Conservation (phyloP, 2,113 vertebrate species). For the Gallinago paraguaiae region DNA sequence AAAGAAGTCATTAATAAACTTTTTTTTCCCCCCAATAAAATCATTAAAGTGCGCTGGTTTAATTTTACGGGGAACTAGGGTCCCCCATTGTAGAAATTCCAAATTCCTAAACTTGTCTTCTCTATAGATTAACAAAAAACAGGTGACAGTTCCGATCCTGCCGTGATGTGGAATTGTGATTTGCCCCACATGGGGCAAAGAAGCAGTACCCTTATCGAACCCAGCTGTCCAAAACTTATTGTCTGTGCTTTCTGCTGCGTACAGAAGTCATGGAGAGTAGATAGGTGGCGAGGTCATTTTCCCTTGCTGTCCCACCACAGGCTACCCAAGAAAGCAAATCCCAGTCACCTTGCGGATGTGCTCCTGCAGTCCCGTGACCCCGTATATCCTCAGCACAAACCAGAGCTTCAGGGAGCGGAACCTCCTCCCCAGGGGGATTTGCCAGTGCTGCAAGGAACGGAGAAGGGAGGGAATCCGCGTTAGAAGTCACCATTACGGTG, state of each 20-base stretch:
- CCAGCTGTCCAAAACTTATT: neutral
- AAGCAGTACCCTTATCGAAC: neutral
- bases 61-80: neutral
- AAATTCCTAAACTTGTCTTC: neutral
- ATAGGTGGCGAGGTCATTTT: neutral
- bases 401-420: constrained; percentile 97
- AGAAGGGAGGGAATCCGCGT: neutral
- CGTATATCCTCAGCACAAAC: constrained; percentile 94
- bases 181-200: neutral
- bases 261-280: neutral
- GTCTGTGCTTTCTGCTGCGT: neutral
- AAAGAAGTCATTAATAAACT: neutral
- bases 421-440: constrained; percentile 91
- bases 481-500: neutral
- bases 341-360: constrained; percentile 86
- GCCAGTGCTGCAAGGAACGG: constrained; percentile 87
- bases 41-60: neutral
- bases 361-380: constrained; percentile 86
- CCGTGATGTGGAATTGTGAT: rapidly evolving
- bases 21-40: neutral
- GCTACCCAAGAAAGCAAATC: neutral
- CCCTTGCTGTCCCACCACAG: neutral
- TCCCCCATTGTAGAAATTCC: neutral
- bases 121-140: neutral
- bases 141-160: neutral